Percentiles rank a stretch among this genome's conserved stretches.
Conservation (phyloP, 64 coral and sea anemone species). For the Acropora yongei region DNA sequence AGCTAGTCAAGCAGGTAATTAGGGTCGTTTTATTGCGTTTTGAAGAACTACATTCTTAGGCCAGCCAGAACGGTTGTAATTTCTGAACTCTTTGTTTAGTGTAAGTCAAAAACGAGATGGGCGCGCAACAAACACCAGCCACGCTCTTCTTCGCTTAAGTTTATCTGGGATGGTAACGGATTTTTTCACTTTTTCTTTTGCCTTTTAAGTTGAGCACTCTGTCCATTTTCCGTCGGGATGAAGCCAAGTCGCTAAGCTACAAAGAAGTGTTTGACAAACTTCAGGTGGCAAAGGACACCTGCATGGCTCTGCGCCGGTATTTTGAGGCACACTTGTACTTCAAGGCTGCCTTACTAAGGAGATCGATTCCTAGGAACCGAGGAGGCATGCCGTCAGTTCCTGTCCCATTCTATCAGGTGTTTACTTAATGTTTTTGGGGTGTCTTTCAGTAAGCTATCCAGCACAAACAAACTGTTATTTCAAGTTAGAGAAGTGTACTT, state of each 20-base stretch:
- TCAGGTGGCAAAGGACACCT: constrained; percentile 89
- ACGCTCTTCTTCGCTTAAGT: too few relatives aligned
- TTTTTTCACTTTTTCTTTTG: not conserved
- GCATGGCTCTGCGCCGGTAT: constrained; percentile 86
- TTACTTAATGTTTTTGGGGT: not conserved
- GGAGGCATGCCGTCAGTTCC: constrained; percentile 72
- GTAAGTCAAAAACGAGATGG: too few relatives aligned
- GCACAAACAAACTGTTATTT: too few relatives aligned
- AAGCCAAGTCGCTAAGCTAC: constrained; percentile 84
- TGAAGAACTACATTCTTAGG: too few relatives aligned
- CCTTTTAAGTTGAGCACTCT: constrained; percentile 85
- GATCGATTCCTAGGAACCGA: constrained; percentile 65
- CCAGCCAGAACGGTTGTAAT: too few relatives aligned
- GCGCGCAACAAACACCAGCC: too few relatives aligned
- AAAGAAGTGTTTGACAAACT: constrained; percentile 93
- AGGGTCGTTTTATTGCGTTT: too few relatives aligned
- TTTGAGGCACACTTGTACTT: constrained; percentile 91
- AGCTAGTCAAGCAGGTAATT: constrained; percentile 85
- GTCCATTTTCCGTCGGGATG: constrained; percentile 86
- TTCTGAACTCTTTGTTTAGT: too few relatives aligned
- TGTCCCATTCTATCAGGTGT: constrained; percentile 93
- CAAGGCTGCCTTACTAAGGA: constrained; percentile 76
- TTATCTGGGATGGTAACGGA: too few relatives aligned
- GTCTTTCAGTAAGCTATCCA: too few relatives aligned
- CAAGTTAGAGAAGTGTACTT: too few relatives aligned